Base-by-base conservation (phyloP, 2,113 vertebrate species). In the rabbit (Oryctolagus cuniculus) region DNA sequence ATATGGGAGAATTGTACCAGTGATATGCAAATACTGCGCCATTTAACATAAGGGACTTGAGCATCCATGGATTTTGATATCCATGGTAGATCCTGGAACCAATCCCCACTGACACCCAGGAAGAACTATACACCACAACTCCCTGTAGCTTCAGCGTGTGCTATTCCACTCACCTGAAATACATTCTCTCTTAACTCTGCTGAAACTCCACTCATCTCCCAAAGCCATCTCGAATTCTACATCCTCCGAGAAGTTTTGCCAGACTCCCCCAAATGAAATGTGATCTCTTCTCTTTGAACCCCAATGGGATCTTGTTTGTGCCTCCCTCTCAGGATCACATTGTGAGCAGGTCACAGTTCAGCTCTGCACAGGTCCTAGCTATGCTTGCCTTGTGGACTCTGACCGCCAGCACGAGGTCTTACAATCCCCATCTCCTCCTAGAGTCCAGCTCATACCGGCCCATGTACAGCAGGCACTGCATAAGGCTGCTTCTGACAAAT, bases 161-260 rank as follows among this genome's bases (percentile, higher is more conserved):
- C 58, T 24, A 22, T 29, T 86, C 77, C 36, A 10, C 36, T 84
- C 29, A 64, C 49, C 55, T 72, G 63, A 93, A 91, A 74, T 51
- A 67, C 15, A 64, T 63, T 58, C 31, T 85, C 31, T 67, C 53
- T 75, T 83, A 63, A 10, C 21, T 81, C 21, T 81, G 5, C 1
- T 3, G 38, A 95, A 91, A 87, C 16, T 75, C 64, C 69, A 73
- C 44, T 70, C 22, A 49, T 36, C 34, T 82, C 66, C 75, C 70
- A 91, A 93, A 38, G 29, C 44, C n/a, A 24, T 49, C 51, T 94
- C 74, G 38, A 38, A 58, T 75, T 91, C 81, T 24, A n/a, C 15
- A 53, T 74, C 24, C 53, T 89, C 44, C 53, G 38, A 16, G 63
- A 70, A 85, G n/a, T 72, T 89, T 87, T 75, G 49, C 66, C 66